Conservation (phyloP, 1,140 invertebrate genomes). For the Saccostrea echinata region DNA sequence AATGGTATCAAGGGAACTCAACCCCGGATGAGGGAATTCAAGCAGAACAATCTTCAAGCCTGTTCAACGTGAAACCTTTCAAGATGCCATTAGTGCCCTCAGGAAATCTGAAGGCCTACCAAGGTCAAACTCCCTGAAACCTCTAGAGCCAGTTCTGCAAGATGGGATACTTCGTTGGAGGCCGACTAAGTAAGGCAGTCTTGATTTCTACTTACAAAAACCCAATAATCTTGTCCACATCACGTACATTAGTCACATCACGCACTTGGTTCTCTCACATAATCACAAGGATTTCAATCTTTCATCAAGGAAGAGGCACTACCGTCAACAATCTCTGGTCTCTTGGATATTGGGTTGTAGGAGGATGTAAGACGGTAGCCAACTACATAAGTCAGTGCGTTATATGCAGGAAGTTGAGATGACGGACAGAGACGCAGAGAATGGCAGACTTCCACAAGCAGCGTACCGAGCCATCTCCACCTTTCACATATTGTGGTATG, state of each 20-base stretch:
- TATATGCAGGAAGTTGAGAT: slow-evolving; percentile 51
- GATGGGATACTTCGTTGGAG: slow-evolving; percentile 53
- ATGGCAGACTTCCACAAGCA: slow-evolving; percentile 60
- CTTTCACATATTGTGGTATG: slow-evolving; percentile 55
- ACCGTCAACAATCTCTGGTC: too few species aligned
- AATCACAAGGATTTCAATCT: slow-evolving; percentile 55
- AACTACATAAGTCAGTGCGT: slow-evolving; percentile 42
- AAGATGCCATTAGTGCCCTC: slow-evolving; percentile 51
- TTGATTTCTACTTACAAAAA: neutral
- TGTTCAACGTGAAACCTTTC: slow-evolving; percentile 50
- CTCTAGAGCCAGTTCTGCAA: slow-evolving; percentile 51
- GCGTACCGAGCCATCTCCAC: slow-evolving; percentile 44
- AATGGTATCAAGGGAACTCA: slow-evolving; percentile 44
- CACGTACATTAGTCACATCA: slow-evolving; percentile 36
- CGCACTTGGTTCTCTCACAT: slow-evolving; percentile 44
- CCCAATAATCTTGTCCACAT: slow-evolving; percentile 51
- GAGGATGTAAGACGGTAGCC: slow-evolving; percentile 48
- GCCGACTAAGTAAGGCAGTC: slow-evolving; percentile 46
- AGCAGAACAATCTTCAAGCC: slow-evolving; percentile 34
- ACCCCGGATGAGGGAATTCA: neutral
- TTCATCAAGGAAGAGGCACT: too few species aligned
- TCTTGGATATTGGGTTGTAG: too few species aligned
- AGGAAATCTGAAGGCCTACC: neutral
- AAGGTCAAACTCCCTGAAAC: slow-evolving; percentile 38
- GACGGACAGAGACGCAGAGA: slow-evolving; percentile 40